phyloP scores from a whole-genome alignment of 1,140 invertebrate genomes.

The Nixonia krombeini region DNA sequence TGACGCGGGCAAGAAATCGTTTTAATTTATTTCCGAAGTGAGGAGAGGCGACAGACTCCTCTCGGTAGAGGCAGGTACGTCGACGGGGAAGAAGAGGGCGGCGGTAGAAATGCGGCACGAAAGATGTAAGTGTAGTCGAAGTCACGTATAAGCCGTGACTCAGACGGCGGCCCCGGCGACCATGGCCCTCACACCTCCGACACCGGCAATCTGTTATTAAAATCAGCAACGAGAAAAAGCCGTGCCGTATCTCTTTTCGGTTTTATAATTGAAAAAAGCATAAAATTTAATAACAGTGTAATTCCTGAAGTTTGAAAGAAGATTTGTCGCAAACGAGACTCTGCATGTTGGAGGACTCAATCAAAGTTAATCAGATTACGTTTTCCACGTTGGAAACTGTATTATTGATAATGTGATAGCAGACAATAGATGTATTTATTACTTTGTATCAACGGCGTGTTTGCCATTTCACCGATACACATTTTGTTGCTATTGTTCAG shows the following conservation, averaged over 20 bases:
- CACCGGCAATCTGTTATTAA: conserved; percentile 69
- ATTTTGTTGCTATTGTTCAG: too few relatives aligned
- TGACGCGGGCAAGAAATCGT: conserved; percentile 34
- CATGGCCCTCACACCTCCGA: conserved; percentile 5
- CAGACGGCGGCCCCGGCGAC: conserved; percentile 34
- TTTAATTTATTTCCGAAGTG: conserved; percentile 46
- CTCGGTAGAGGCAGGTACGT: conserved; percentile 24
- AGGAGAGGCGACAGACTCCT: not conserved
- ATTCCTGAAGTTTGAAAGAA: too few relatives aligned
- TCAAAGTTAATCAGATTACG: too few relatives aligned
- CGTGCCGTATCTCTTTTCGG: conserved; percentile 68
- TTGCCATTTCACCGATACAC: too few relatives aligned
- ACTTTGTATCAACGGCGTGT: too few relatives aligned
- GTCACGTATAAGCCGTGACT: conserved; percentile 70
- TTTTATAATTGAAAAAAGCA: too few relatives aligned
- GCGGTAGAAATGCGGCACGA: conserved; percentile 23
- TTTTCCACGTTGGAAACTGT: too few relatives aligned
- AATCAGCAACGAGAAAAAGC: conserved; percentile 72
- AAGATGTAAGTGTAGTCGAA: conserved; percentile 47
- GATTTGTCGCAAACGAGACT: conserved; percentile 18
- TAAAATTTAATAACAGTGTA: too few relatives aligned
- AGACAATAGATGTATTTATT: too few relatives aligned
- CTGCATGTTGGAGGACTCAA: too few relatives aligned
- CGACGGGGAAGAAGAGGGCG: conserved; percentile 21
- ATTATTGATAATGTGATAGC: too few relatives aligned